Base-by-base conservation (phyloP, 2,797 vertebrate species). In the Sebastolobus alascanus region DNA sequence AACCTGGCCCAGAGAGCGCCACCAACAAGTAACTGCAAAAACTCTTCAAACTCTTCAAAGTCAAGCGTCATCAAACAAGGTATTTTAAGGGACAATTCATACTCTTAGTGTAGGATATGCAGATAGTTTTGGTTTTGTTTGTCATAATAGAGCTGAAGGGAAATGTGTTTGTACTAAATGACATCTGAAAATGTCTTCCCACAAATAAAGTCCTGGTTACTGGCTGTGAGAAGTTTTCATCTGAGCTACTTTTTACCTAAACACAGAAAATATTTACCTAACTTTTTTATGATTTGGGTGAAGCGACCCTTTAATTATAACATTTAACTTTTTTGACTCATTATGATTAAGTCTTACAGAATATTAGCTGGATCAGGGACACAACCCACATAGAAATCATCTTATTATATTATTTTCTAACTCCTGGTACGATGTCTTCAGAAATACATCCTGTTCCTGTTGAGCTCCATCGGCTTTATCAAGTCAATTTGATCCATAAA, bases 1-100 rank as follows among this genome's bases (percentile, higher is more conserved):
- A 65, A 50, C 88, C 91, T 91, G 91, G 90, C 88, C 70, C 58
- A 75, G 75, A 69, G 50, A 6, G 61, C 67, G 20, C 18, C 60
- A 16, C 6, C 80, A 20, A 35, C 69, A 58, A 72, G 73, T 71
- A 80, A 72, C 72, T 25, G 59, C 37, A 50, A 50, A 66, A 12
- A 61, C 46, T 0, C 40, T 43, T 18, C 46, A 4, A 63, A 10
- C n/a, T 16, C 73, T 37, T 64, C 46, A 63, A 78, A 81, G 54
- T 75, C 63, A 76, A 58, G 25, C n/a, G 16, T 8, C 27, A 16
- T 22, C 61, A 16, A 40, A 35, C 33, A 20, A 22, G 60, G 60
- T 22, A 52, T 75, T 50, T 55, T 43, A 75, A 75, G 55, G 73
- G 35, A 75, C 66, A 37, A 12, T 69, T 58, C 81, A 60, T 52